Percentiles rank a stretch among this genome's conserved stretches.
These are phyloP conservation scores for Cyclargus thomasi DNA, from an alignment of 1,140 invertebrate species.

Conservation along the genomic window DNA sequence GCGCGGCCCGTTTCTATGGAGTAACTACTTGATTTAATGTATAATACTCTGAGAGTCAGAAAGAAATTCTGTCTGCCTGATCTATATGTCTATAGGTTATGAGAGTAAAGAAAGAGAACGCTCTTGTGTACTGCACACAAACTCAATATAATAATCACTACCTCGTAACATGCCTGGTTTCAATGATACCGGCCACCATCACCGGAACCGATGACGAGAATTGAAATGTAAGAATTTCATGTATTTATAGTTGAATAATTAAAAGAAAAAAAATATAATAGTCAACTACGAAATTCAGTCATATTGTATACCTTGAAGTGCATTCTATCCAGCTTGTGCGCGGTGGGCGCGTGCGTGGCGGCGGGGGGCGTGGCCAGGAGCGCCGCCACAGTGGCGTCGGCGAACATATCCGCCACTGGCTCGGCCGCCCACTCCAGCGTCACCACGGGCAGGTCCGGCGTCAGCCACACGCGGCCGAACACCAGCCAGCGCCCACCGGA, in stretches of 20 bases:
- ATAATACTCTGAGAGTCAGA: too few relatives aligned
- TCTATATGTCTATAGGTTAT: too few relatives aligned
- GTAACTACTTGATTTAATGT: too few relatives aligned
- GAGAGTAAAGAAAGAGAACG: too few relatives aligned
- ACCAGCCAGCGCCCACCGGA: conserved; percentile 82
- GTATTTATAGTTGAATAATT: conserved; percentile 4
- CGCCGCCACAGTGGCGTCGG: conserved; percentile 93
- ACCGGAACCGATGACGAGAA: too few relatives aligned
- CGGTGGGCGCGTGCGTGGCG: conserved; percentile 70
- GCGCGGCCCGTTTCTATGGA: too few relatives aligned
- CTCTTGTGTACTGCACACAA: too few relatives aligned
- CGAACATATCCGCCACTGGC: conserved; percentile 98
- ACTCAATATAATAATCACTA: too few relatives aligned
- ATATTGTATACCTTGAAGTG: conserved; percentile 83
- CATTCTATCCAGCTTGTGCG: conserved; percentile 86
- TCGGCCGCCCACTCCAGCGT: conserved; percentile 95
- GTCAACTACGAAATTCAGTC: neutral
- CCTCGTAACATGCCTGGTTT: too few relatives aligned
- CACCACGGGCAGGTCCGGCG: conserved; percentile 88
- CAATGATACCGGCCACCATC: too few relatives aligned
- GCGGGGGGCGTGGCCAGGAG: conserved; percentile 76
- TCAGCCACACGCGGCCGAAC: conserved; percentile 87
- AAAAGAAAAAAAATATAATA: too few relatives aligned
- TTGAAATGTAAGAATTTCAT: neutral
- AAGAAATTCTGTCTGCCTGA: too few relatives aligned